A percentile compares a stretch with the other conserved stretches of the same genome.
Evolutionary conservation across 2,113 vertebrate species (phyloP).

Genomic region (Henicopernis longicauda): DNA sequence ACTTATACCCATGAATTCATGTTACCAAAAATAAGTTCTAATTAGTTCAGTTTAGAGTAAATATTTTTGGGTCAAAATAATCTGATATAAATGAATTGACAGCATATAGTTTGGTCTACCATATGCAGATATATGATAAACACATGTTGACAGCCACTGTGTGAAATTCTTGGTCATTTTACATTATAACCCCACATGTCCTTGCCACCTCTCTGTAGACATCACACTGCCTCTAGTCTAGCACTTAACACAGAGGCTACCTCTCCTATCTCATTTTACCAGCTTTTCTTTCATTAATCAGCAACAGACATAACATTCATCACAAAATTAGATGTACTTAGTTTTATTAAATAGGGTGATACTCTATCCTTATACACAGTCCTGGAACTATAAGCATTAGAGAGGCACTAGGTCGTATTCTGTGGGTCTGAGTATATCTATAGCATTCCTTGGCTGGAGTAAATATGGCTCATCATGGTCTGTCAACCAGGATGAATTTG

Average conservation of each 20-base stretch:
- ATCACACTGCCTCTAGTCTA: neutral
- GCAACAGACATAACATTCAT: neutral
- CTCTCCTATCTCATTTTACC: neutral
- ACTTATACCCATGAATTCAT: neutral
- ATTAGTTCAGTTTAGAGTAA: neutral
- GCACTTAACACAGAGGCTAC: neutral
- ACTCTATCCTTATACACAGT: neutral
- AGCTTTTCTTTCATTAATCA: neutral
- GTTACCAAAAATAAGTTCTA: neutral
- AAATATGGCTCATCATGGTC: neutral
- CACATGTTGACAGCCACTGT: neutral
- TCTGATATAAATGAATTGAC: neutral
- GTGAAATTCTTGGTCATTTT: neutral
- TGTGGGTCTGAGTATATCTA: neutral
- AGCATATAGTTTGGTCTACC: neutral
- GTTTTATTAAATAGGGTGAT: neutral
- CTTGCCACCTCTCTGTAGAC: neutral
- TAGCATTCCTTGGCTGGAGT: neutral
- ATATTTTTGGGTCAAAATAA: neutral
- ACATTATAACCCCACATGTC: neutral
- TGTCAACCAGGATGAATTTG: neutral
- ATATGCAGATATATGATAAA: neutral
- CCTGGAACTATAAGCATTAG: neutral
- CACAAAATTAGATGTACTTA: neutral
- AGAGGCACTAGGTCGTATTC: neutral